Base-by-base conservation (phyloP, 2,888 invertebrate species). In the Pocota personata region DNA sequence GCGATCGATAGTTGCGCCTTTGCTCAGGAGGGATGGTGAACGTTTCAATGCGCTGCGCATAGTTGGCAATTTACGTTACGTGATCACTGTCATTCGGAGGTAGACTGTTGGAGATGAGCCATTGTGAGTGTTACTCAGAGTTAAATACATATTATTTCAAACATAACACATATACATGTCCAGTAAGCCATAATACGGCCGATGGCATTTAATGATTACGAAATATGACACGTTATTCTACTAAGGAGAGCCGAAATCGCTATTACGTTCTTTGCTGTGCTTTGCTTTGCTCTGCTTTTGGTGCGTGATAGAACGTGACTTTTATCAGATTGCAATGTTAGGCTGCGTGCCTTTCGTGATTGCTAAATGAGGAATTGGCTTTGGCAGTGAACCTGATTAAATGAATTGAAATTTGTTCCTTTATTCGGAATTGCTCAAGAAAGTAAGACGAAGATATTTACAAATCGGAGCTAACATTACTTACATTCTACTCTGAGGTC, bases 31-130 rank as follows among this genome's bases (percentile, higher is more conserved):
- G 43, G 16, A 62, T 46, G 46, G 60, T 37, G 43, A 60, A 73
- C 46, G 64, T 50, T 64, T 66, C 40, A 19, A 12, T 40, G 40
- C 60, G 66, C 66, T 40, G 40, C 60, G 66, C 66, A 46, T 52
- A 24, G 16, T 24, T 62, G 21, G 19, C 79, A 72, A 72, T 72
- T n/a, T 50, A 73, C 19, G 19, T 80, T 75, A 80, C 67, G 80
- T 75, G 73, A 75, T 62, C 52, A 3, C 21, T 73, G 50, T 58
- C 46, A 66, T 55, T 50, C 40, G 60, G 21, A 35, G 48, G 30
- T 67, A 35, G 46, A n/a, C 60, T 40, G 19, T 46, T 66, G 27
- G 24, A 64, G 73, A 73, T 67, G 73, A 67, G 58, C 50, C 8
- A 21, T 50, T 58, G 21, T 46, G 14, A 24, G 52, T 57, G 14